phyloP scores from a whole-genome alignment of 1,140 invertebrate genomes.

The Ctenoplectra terminalis region DNA sequence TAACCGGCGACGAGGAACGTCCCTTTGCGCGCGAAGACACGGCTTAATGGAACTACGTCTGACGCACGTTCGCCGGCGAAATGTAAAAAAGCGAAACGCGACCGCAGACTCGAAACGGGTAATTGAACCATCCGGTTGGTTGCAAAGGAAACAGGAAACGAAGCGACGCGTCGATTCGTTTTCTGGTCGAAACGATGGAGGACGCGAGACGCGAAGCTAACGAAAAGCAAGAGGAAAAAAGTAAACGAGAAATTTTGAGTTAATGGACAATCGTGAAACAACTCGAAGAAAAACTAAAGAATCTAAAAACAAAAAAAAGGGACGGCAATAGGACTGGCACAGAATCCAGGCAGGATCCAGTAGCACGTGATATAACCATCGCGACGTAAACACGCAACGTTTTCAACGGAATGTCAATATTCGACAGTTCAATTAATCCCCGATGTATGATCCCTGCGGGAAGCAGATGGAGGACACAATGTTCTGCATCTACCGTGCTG shows the following conservation, averaged over 20 bases:
- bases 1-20: no score
- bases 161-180: neutral
- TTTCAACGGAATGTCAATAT: constrained; percentile 66
- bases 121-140: constrained; percentile 12
- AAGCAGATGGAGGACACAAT: constrained; percentile 28
- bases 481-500: constrained; percentile 7
- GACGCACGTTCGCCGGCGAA: constrained; percentile 16
- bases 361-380: constrained; percentile 32
- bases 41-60: constrained; percentile 32
- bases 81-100: constrained; percentile 29
- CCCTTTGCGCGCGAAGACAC: neutral
- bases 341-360: neutral
- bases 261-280: no score
- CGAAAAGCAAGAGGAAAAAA: no score
- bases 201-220: no score
- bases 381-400: constrained; percentile 50
- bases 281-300: neutral
- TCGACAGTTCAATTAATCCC: constrained; percentile 71
- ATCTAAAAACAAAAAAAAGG: neutral
- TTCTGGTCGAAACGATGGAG: neutral
- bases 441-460: constrained; percentile 52
- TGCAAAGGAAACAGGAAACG: neutral
- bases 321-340: neutral
- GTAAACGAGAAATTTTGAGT: no score
- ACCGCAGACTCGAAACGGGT: constrained; percentile 22